phyloP scores from a whole-genome alignment of 2,888 invertebrate genomes.

The Drosophila falleni region DNA sequence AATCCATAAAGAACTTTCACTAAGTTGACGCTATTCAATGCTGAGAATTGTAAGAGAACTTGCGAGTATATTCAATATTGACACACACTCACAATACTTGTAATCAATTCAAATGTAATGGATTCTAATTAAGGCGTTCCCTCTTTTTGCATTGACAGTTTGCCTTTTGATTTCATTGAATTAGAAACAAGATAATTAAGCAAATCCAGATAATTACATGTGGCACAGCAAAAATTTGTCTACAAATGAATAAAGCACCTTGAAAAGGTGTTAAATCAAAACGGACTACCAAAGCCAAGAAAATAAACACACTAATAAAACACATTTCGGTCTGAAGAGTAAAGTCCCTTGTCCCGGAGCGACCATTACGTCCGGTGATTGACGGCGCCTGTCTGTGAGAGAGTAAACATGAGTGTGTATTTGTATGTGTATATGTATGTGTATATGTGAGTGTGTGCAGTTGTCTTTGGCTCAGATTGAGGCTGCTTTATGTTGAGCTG shows the following conservation, averaged over 20 bases:
- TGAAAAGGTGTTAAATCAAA: slow-evolving; percentile 74
- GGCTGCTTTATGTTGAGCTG: slow-evolving; percentile 17
- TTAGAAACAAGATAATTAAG: slow-evolving; percentile 50
- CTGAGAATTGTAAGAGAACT: background rate
- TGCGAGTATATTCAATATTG: background rate
- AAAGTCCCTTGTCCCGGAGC: slow-evolving; percentile 17
- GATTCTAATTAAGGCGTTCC: background rate
- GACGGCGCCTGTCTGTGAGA: slow-evolving; percentile 26
- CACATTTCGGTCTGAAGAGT: slow-evolving; percentile 35
- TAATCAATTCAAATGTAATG: background rate
- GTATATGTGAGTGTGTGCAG: slow-evolving; percentile 19
- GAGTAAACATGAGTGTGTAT: slow-evolving; percentile 8
- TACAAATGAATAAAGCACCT: slow-evolving; percentile 33
- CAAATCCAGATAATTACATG: slow-evolving; percentile 7
- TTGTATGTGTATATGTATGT: slow-evolving; percentile 2
- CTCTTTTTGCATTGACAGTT: background rate
- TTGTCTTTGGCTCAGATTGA: slow-evolving; percentile 32
- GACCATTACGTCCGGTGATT: slow-evolving; percentile 40
- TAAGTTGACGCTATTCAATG: background rate
- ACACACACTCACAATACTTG: background rate
- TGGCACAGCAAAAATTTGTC: background rate
- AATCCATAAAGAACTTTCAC: background rate
- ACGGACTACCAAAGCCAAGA: slow-evolving; percentile 36
- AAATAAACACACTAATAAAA: slow-evolving; percentile 71
- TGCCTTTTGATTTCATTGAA: slow-evolving; percentile 18